Percentiles rank a stretch among this genome's conserved stretches.
phyloP scores from a whole-genome alignment of 2,888 invertebrate species.

The Parnassius mnemosyne region DNA sequence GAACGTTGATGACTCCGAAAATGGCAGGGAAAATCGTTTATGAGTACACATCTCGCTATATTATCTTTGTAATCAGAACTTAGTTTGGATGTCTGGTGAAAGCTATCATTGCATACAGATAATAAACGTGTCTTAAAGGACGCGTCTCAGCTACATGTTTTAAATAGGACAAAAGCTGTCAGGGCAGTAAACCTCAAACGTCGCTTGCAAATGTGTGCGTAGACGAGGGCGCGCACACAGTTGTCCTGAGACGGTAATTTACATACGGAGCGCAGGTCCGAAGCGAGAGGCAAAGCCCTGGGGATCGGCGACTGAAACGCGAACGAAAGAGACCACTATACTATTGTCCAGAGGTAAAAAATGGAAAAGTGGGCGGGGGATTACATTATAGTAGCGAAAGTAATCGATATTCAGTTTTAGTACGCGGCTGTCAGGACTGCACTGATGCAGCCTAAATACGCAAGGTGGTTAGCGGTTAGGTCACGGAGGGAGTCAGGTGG shows the following conservation, averaged over 20 bases:
- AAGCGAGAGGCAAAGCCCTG: constrained; percentile 51
- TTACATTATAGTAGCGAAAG: constrained; percentile 82
- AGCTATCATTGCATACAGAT: constrained; percentile 20
- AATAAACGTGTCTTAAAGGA: constrained; percentile 39
- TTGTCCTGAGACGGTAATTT: constrained; percentile 74
- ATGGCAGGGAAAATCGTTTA: constrained; percentile 56
- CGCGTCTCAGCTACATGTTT: constrained; percentile 66
- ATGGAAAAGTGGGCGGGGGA: constrained; percentile 81
- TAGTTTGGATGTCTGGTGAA: constrained; percentile 55
- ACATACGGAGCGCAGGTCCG: constrained; percentile 68
- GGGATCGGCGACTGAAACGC: constrained; percentile 52
- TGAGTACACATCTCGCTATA: constrained; percentile 59
- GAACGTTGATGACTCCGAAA: constrained; percentile 34
- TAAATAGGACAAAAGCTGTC: constrained; percentile 77
- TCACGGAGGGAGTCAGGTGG: constrained; percentile 53
- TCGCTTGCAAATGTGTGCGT: constrained; percentile 48
- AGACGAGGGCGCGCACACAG: constrained; percentile 62
- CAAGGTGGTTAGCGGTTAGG: constrained; percentile 53
- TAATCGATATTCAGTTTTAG: constrained; percentile 82
- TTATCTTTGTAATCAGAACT: constrained; percentile 67
- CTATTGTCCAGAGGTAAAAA: constrained; percentile 73
- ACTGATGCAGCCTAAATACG: constrained; percentile 76
- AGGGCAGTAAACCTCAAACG: constrained; percentile 75
- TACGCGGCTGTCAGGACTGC: constrained; percentile 76
- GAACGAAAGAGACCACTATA: constrained; percentile 73